phyloP scores from a whole-genome alignment of 2,888 invertebrate genomes.

The Epinotia nisella region DNA sequence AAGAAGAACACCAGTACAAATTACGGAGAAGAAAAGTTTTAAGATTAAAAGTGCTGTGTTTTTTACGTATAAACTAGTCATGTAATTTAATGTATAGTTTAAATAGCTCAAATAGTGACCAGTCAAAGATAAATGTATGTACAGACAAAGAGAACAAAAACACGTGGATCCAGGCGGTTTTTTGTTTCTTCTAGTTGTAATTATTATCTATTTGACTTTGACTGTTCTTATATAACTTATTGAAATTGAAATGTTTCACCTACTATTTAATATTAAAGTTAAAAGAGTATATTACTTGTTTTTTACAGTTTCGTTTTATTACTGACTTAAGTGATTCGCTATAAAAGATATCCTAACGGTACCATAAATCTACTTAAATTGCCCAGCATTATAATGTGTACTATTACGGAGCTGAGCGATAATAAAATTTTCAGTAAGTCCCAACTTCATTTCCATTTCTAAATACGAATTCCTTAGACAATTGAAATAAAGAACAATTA shows the following conservation, averaged over 20 bases:
- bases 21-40: conserved; percentile 39
- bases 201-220: not conserved
- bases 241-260: not conserved
- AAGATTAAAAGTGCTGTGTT: not conserved
- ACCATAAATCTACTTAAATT: too few relatives aligned
- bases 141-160: not conserved
- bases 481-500: too few relatives aligned
- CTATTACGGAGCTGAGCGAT: too few relatives aligned
- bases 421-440: too few relatives aligned
- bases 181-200: not conserved
- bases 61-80: conserved; percentile 38
- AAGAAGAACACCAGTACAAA: conserved; percentile 25
- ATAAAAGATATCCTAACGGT: too few relatives aligned
- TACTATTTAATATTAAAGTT: not conserved
- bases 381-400: too few relatives aligned
- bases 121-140: not conserved
- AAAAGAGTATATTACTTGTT: not conserved
- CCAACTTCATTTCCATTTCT: too few relatives aligned
- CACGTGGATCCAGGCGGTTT: not conserved
- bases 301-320: not conserved
- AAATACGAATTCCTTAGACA: too few relatives aligned
- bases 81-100: conserved; percentile 3
- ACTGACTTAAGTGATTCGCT: not conserved
- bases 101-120: conserved; percentile 1
- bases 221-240: not conserved